Base-by-base conservation (phyloP, 2,888 invertebrate species). In the Exephanes ischioxanthus region DNA sequence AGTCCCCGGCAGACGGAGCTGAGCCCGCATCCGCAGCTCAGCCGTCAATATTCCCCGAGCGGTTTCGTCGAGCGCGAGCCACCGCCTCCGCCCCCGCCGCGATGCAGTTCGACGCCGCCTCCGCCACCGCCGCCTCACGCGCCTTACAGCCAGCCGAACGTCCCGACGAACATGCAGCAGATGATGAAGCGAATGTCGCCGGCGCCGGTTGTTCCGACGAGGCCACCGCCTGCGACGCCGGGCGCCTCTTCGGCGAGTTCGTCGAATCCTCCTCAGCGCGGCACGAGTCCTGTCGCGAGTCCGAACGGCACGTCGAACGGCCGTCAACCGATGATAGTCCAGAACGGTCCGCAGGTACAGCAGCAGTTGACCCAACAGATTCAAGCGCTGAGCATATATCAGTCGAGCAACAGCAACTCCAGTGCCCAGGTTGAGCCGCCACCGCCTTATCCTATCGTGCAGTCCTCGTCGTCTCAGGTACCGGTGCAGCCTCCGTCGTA, bases 321-420 rank as follows among this genome's bases (percentile, higher is more conserved):
- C 63, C 95, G 97, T 51, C 96, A 96, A 91, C 97, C 97, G 82
- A 97, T 97, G 96, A 96, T 97, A 87, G 97, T 97, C 76, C 97
- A 97, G 94, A 97, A 97, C 93, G 97, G 96, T 14, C 97, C 97
- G 19, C 88, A 90, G 86, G 97, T 96, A 73, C 98, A 98, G 92
- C 98, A 98, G 91, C 98, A 98, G 94, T 95, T 98, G 76, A 95
- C 97, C 78, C 98, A 98, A 94, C 98, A 98, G 94, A 97, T 98
- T 94, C 98, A 98, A 94, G 97, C 97, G 33, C 95, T 98, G 86
- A 97, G 96, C 92, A 95, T 98, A 89, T 97, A 97, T 93, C 96
- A 96, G 90, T 91, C 94, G 61, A 89, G 88, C 73, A 95, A 95
- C 85, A 95, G 95, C 66, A 95, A 85, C 16, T 87, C 92, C 30